Base-by-base conservation (phyloP, 2,797 vertebrate species). In the Characodon lateralis region DNA sequence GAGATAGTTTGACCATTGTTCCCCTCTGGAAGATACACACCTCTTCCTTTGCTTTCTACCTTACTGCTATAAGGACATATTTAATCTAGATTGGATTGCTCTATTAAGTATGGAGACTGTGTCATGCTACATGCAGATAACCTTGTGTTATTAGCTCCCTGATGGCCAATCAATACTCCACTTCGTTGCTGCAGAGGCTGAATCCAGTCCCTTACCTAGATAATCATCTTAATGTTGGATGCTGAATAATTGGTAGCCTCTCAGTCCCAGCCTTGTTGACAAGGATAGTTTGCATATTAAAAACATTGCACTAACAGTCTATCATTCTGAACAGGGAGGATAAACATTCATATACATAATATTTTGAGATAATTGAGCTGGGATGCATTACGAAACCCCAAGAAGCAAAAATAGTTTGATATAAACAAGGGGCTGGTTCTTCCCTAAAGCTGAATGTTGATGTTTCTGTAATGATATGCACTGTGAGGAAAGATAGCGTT, bases 71-170 rank as follows among this genome's bases (percentile, higher is more conserved):
- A 78, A 92, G 93, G 91, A 91, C 90, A 91, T 88, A 94, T 95
- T 95, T 92, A 92, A 95, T 96, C 91, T 83, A 93, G 94, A 96
- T 95, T 93, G 91, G 74, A 79, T 83, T 73, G 84, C 87, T 89
- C 86, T 92, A 92, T 93, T 94, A 93, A 91, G 90, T 89, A 88
- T 89, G 87, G 82, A 87, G 87, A 89, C 88, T 90, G 93, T 95
- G 94, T 95, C 91, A 89, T 95, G 92, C 91, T 94, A 94, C 92
- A 94, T 95, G 95, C 93, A 96, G 96, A 96, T 96, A 96, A 95
- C 96, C 95, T 94, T 91, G 91, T 95, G 94, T 96, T 96, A 96
- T 96, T 96, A 96, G 94, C 94, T 95, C 93, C 93, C 94, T 88
- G 92, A 95, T 95, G 94, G 94, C 91, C 95, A 95, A 96, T 96